Base-by-base conservation (phyloP, 2,113 vertebrate genomes). In the Nansenia antarctica region DNA sequence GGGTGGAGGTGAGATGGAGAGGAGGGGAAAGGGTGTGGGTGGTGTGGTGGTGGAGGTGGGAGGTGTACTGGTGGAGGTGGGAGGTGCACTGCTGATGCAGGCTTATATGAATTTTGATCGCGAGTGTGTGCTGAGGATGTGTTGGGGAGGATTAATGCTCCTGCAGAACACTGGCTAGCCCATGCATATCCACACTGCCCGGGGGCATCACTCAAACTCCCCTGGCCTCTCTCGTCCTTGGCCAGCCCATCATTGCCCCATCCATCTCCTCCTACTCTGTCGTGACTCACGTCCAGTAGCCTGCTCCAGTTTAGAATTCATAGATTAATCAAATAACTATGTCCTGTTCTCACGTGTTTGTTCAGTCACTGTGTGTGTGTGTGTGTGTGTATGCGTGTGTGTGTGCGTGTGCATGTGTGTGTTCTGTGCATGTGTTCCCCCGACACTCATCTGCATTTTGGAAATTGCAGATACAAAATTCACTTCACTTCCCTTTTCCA, bases 221-320 rank as follows among this genome's bases (percentile, higher is more conserved):
- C 11, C 62, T 59, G 42, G 32, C 47, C 58, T 74, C 62, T 69
- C 73, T 74, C 58, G 61, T 75, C 79, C 69, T 61, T 30, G 30
- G 58, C 62, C 73, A 72, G 63, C 67, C 69, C 72, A 62, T 74
- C 53, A 22, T 20, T 62, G 61, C 34, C 53, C 27, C 29, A 20
- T 61, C 62, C 52, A 65, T 69, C 70, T 69, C 58, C 62, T 34
- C 22, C 22, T 24, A 31, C 66, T 55, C 24, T 69, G 37, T 39
- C 69, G 78, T 78, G 76, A 82, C 69, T 82, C 80, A 82, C 58
- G 64, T 76, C 59, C 65, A 82, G 62, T 42, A 64, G 62, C 27
- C 20, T 0, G 39, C 53, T 31, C 77, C 74, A 62, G 57, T 32
- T 14, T 47, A 24, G 20, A 70, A 37, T 72, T 76, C 66, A 80